Conservation (phyloP, 2,797 vertebrate genomes). For the Tenualosa thibaudeaui region DNA sequence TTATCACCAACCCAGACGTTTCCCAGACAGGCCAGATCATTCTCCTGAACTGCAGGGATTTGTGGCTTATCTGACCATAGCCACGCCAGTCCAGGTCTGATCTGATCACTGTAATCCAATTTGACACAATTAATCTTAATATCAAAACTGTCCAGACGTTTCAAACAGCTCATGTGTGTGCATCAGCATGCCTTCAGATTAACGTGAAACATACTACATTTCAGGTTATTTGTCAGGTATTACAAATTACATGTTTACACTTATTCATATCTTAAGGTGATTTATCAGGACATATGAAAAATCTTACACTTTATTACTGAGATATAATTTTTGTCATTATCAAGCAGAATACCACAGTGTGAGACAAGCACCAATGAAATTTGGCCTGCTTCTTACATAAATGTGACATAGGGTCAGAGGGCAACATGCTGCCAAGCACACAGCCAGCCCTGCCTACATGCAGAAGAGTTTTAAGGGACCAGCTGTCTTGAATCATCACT, state of each 20-base stretch:
- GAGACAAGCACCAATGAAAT: neutral
- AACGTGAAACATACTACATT: neutral
- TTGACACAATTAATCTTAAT: slow-evolving; percentile 58
- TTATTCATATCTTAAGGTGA: neutral
- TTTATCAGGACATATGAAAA: neutral
- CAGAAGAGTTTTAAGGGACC: neutral
- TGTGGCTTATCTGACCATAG: slow-evolving; percentile 61
- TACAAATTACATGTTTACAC: neutral
- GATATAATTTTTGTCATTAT: no score
- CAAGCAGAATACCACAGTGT: neutral
- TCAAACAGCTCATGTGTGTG: slow-evolving; percentile 12
- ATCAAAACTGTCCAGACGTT: slow-evolving; percentile 46
- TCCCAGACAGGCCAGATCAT: slow-evolving; percentile 27
- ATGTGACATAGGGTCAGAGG: neutral
- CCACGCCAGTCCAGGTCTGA: slow-evolving; percentile 62
- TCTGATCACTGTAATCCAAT: slow-evolving; percentile 66
- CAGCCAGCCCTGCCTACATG: neutral
- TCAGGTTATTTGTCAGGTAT: neutral
- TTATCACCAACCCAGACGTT: slow-evolving; percentile 30
- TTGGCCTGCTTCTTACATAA: neutral
- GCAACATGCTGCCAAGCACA: neutral
- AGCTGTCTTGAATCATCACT: neutral
- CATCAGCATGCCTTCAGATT: neutral
- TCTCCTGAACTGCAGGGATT: slow-evolving; percentile 62
- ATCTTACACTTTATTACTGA: no score